Conservation (phyloP, 2,113 vertebrate genomes). For the Miniopterus natalensis region DNA sequence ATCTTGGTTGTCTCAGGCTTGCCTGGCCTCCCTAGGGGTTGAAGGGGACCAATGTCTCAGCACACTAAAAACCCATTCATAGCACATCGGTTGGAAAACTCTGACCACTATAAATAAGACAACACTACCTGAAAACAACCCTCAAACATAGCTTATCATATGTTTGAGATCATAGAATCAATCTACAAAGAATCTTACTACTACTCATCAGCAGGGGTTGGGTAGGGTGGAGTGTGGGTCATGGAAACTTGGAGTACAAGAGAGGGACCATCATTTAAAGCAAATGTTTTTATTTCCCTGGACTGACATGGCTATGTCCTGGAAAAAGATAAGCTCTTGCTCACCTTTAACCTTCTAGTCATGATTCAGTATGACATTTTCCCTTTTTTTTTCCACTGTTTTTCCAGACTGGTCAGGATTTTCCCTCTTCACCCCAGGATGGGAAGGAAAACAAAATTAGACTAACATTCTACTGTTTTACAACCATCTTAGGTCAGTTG, state of each 20-base stretch:
- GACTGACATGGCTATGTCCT: neutral
- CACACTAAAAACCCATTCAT: neutral
- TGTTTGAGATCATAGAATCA: neutral
- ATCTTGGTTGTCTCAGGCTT: neutral
- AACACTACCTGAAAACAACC: neutral
- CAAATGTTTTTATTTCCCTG: conserved; percentile 23
- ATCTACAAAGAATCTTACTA: neutral
- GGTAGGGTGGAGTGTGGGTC: neutral
- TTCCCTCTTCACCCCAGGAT: neutral
- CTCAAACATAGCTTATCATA: neutral
- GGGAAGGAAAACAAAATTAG: neutral
- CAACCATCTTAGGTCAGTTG: neutral
- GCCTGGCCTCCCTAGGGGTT: neutral
- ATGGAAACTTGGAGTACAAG: neutral
- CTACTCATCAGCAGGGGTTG: neutral
- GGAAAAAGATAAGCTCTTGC: neutral
- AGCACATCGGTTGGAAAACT: neutral
- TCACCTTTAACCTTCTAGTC: neutral
- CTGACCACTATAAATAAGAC: neutral
- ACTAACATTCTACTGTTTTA: conserved; percentile 3
- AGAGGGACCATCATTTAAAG: neutral
- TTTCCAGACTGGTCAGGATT: conserved; percentile 19
- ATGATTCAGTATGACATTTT: neutral
- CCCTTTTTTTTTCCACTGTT: neutral
- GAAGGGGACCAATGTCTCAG: neutral